Evolutionary conservation across 2,113 vertebrate genomes (phyloP).

Genomic region (Sorex fumeus): DNA sequence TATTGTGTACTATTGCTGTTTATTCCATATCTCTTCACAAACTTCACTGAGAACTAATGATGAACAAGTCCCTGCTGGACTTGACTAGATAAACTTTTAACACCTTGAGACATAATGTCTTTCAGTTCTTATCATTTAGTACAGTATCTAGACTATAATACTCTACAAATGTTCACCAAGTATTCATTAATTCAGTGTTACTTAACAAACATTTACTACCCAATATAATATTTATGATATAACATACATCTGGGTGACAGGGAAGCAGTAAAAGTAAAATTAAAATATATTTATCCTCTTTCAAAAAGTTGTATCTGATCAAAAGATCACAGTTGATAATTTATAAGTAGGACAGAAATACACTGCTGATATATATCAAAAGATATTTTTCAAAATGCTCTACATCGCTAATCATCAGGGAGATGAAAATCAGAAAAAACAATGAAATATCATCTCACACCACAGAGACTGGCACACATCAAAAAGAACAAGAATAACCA

Average conservation of each 20-base stretch:
- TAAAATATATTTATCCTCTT: neutral
- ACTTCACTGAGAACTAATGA: neutral
- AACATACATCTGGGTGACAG: neutral
- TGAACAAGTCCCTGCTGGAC: neutral
- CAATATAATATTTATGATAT: conserved; percentile 17
- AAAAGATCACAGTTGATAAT: neutral
- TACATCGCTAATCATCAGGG: too few relatives aligned
- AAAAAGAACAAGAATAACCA: too few relatives aligned
- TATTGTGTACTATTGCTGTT: too few relatives aligned
- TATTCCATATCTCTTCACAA: neutral
- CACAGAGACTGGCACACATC: too few relatives aligned
- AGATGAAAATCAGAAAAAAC: too few relatives aligned
- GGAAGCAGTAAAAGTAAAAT: neutral
- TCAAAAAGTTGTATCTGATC: neutral
- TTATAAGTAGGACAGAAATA: neutral
- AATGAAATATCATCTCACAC: too few relatives aligned
- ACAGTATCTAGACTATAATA: neutral
- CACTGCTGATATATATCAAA: neutral
- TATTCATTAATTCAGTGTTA: conserved; percentile 21
- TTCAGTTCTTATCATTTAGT: neutral
- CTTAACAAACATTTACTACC: neutral
- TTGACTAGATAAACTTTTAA: neutral
- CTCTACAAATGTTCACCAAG: neutral
- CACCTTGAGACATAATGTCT: neutral
- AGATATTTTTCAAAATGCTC: neutral